Evolutionary conservation across 2,888 invertebrate genomes (phyloP).

Genomic region (Amphipyra berbera): DNA sequence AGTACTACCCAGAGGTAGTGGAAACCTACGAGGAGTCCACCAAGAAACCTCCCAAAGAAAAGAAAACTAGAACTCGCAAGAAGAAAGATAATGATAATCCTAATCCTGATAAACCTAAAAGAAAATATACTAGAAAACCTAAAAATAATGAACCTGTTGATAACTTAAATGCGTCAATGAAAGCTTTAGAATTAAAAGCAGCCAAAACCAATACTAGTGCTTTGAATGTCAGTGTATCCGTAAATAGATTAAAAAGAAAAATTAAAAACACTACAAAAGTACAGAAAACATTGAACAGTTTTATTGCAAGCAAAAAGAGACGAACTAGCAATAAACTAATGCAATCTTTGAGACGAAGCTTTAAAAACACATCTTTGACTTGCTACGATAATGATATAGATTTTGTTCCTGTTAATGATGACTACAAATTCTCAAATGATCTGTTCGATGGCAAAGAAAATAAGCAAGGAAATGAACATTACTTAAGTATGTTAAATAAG

Average conservation of each 20-base stretch:
- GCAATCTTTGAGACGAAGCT: conserved; percentile 66
- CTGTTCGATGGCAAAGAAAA: conserved; percentile 58
- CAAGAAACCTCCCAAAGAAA: conserved; percentile 87
- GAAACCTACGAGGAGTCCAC: conserved; percentile 88
- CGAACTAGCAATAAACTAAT: conserved; percentile 66
- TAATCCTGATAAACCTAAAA: conserved; percentile 75
- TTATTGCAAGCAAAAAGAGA: conserved; percentile 75
- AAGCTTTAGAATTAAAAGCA: conserved; percentile 65
- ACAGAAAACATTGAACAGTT: conserved; percentile 83
- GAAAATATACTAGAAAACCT: conserved; percentile 79
- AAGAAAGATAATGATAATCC: conserved; percentile 70
- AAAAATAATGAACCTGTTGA: conserved; percentile 63
- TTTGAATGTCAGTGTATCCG: conserved; percentile 76
- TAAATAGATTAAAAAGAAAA: conserved; percentile 83
- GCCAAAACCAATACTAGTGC: conserved; percentile 69
- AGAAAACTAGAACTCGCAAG: conserved; percentile 72
- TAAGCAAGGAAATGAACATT: conserved; percentile 37
- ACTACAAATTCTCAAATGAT: conserved; percentile 28
- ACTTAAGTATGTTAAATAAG: conserved; percentile 71
- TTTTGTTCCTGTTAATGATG: conserved; percentile 13
- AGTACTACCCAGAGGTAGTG: conserved; percentile 91
- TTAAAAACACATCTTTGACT: conserved; percentile 69
- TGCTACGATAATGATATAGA: conserved; percentile 37
- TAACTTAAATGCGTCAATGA: conserved; percentile 69
- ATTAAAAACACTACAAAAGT: conserved; percentile 70